phyloP scores from a whole-genome alignment of 92 coral and sea anemone genomes.

The Parazoanthus atlanticus region DNA sequence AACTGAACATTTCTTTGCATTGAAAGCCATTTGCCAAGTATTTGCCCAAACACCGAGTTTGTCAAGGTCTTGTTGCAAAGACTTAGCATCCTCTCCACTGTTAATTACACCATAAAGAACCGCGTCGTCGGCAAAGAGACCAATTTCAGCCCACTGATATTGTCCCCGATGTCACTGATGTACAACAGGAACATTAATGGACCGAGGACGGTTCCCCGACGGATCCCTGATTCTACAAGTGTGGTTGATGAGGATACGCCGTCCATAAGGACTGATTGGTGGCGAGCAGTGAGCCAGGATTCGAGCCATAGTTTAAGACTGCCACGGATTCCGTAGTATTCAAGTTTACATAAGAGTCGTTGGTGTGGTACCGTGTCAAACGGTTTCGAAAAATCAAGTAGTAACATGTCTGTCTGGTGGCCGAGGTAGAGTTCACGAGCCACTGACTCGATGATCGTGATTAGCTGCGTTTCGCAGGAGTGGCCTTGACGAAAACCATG shows the following conservation, averaged over 20 bases:
- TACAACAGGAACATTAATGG: no score
- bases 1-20: no score
- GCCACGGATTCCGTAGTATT: background rate
- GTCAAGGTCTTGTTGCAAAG: no score
- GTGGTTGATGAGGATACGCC: background rate
- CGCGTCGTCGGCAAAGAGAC: no score
- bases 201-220: background rate
- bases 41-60: no score
- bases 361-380: background rate
- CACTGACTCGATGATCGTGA: background rate
- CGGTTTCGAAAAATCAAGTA: background rate
- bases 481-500: no score
- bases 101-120: no score
- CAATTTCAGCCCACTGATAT: no score
- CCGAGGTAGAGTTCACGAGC: background rate
- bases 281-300: background rate
- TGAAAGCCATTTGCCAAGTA: no score
- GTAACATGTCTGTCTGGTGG: slow-evolving; percentile 3
- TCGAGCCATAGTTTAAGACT: background rate
- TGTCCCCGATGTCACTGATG: no score
- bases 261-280: background rate
- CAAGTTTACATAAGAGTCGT: background rate
- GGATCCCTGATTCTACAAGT: background rate
- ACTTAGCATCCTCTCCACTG: no score
- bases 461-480: no score